Evolutionary conservation across 2,888 invertebrate genomes (phyloP).

Genomic region (Megamerina dolium): DNA sequence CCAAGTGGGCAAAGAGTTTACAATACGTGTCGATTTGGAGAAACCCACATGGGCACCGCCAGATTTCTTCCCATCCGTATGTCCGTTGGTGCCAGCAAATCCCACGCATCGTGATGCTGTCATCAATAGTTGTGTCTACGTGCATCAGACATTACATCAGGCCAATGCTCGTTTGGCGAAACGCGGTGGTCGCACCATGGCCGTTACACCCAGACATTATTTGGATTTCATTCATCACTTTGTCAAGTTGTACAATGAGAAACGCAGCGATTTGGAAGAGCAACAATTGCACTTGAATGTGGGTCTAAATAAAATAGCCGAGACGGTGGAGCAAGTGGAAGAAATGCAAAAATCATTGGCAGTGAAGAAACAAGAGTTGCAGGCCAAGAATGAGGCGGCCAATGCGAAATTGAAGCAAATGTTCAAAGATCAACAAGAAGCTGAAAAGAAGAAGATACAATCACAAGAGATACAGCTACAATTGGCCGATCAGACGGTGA

Average conservation of each 20-base stretch:
- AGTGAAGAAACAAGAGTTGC: conserved; percentile 88
- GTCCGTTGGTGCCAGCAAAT: conserved; percentile 65
- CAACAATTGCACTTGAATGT: conserved; percentile 98
- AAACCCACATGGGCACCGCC: conserved; percentile 79
- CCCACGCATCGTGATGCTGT: conserved; percentile 91
- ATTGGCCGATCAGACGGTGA: conserved; percentile 82
- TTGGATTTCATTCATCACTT: conserved; percentile 99
- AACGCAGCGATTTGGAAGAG: conserved; percentile 95
- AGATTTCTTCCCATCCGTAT: conserved; percentile 84
- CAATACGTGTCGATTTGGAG: conserved; percentile 90
- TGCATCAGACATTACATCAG: conserved; percentile 93
- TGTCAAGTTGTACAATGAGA: conserved; percentile 95
- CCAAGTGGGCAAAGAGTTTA: conserved; percentile 96
- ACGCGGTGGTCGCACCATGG: conserved; percentile 91
- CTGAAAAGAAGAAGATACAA: conserved; percentile 97
- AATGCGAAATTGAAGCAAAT: conserved; percentile 99
- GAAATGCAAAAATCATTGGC: conserved; percentile 99
- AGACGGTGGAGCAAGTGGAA: conserved; percentile 98
- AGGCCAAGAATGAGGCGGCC: conserved; percentile 97
- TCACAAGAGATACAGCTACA: conserved; percentile 91
- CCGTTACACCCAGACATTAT: conserved; percentile 96
- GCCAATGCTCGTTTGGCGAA: conserved; percentile 88
- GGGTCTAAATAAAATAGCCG: conserved; percentile 96
- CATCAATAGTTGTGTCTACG: conserved; percentile 97
- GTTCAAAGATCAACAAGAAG: conserved; percentile 99